These are phyloP conservation scores for Malachius bipustulatus DNA, from an alignment of 2,888 invertebrate species.

Conservation along the genomic window DNA sequence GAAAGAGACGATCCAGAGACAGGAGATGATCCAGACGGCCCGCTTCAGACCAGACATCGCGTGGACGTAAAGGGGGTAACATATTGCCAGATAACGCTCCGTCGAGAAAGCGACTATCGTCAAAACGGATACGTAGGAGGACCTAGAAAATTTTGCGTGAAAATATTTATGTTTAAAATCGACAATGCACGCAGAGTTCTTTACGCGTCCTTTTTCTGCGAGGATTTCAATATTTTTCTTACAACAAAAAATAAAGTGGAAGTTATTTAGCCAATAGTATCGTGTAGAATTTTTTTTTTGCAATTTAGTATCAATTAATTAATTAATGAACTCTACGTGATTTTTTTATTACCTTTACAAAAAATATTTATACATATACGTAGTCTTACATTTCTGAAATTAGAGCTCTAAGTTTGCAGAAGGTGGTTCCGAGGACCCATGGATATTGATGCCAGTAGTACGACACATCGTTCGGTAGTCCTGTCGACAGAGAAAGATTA, in stretches of 20 bases:
- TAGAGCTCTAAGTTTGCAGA: constrained; percentile 72
- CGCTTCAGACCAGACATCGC: constrained; percentile 72
- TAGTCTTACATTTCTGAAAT: constrained; percentile 83
- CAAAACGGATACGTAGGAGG: constrained; percentile 80
- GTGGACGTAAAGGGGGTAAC: constrained; percentile 74
- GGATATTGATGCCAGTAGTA: constrained; percentile 84
- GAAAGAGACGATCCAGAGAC: constrained; percentile 65
- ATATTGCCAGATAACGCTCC: constrained; percentile 84
- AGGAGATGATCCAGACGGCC: constrained; percentile 66
- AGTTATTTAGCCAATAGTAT: too few relatives aligned
- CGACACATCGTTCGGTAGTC: constrained; percentile 74
- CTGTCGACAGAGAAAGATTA: constrained; percentile 43
- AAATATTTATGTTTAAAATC: neutral
- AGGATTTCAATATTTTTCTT: too few relatives aligned
- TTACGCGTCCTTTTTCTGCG: too few relatives aligned
- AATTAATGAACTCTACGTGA: too few relatives aligned
- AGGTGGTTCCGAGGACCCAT: constrained; percentile 63
- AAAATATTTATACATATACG: too few relatives aligned
- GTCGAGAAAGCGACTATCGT: constrained; percentile 87
- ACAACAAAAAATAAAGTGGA: too few relatives aligned
- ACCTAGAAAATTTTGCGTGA: constrained; percentile 42
- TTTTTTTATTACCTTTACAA: too few relatives aligned
- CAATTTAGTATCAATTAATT: too few relatives aligned
- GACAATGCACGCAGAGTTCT: too few relatives aligned
- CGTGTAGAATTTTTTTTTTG: too few relatives aligned